These are phyloP conservation scores for Sander lucioperca DNA, from an alignment of 2,113 vertebrate genomes.

Conservation along the genomic window DNA sequence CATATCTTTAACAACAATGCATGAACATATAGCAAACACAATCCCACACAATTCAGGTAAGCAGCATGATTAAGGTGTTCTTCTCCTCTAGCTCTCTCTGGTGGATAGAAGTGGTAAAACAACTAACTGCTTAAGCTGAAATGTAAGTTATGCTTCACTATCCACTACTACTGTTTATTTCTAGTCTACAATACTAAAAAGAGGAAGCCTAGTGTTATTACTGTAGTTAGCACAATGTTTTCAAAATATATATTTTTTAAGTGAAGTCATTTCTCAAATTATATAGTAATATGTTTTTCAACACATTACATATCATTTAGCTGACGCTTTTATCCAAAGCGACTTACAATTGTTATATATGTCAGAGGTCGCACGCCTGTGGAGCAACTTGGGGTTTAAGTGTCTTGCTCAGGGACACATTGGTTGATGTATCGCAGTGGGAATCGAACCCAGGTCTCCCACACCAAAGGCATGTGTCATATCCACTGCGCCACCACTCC, in stretches of 20 bases:
- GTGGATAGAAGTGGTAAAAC: conserved; percentile 30
- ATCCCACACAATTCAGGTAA: conserved; percentile 8
- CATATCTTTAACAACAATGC: neutral
- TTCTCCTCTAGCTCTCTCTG: conserved; percentile 71
- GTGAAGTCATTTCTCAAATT: neutral
- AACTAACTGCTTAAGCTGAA: neutral
- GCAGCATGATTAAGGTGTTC: neutral
- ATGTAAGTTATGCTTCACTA: neutral
- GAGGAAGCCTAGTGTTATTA: neutral
- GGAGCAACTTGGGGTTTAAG: too few species aligned
- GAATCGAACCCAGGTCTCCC: too few species aligned
- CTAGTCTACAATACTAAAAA: neutral
- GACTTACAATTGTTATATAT: too few species aligned
- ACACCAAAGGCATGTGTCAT: too few species aligned
- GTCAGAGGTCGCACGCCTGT: too few species aligned
- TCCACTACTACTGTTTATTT: neutral
- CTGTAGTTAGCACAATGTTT: neutral
- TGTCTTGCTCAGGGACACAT: too few species aligned
- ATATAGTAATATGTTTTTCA: neutral
- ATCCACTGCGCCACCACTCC: too few species aligned
- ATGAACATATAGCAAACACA: neutral
- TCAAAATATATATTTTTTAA: neutral
- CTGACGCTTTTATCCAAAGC: too few species aligned
- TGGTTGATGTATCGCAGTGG: too few species aligned
- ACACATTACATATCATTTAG: too few species aligned